Evolutionary conservation across 2,888 invertebrate genomes (phyloP), one percentile per base, ranked within the genome.

Genomic region (Lottia scabra): DNA sequence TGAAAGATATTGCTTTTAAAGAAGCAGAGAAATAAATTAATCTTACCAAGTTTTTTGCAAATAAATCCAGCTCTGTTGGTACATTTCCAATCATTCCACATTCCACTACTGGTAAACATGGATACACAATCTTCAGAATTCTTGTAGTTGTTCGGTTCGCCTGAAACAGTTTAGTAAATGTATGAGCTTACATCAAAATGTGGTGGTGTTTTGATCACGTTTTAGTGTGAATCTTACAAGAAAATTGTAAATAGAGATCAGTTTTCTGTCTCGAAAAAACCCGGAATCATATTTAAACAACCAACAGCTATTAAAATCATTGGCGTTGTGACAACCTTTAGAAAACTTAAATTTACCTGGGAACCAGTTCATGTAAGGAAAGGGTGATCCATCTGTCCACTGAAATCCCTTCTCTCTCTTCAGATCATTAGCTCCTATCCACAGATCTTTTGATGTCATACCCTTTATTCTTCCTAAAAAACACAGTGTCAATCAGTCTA

Each of bases 391-490:
- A 71, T 86, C 83, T 2, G 75, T 75, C 87, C 87, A 87, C 26
- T 64, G 70, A 84, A 84, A 87, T 0, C 85, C 84, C 10, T 74
- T 75, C 64, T 81, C 81, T 43, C 64, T 65, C 27, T 77, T 77
- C 8, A 80, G 72, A 70, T 83, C 80, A 67, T 85, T 86, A 48
- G 82, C 81, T 4, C 87, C 87, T 38, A 81, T 81, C 86, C 86
- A 87, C 65, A 81, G 70, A 16, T 74, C 79, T 8, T 73, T 68
- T 1, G 79, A 73, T 15, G 63, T 70, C 65, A 73, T 76, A 0
- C 73, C 75, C 67, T 69, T 75, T 43, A 81, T 27, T 43, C 76
- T 75, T 70, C 80, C 82, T 82, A 71, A 10, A 38, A 10, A 10
- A 8, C 38, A 38, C 8, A 38, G n/a, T n/a, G n/a, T n/a, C 10